Evolutionary conservation across 1,140 invertebrate species (phyloP).

Genomic region (Listronotus oregonensis): DNA sequence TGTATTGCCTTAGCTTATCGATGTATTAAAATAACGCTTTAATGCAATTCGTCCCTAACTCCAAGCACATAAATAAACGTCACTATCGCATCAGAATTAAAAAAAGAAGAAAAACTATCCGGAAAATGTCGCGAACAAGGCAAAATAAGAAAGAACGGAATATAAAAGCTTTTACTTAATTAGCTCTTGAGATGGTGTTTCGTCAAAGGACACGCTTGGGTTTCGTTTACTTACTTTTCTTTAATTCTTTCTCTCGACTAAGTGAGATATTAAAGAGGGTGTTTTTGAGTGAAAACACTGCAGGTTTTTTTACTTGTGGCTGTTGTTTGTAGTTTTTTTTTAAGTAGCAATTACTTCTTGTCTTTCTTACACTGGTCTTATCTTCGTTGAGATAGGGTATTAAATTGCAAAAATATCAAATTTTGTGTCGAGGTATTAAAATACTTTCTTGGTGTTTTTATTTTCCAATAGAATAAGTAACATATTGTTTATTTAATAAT

Average conservation of each 20-base stretch:
- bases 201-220: conserved; percentile 16
- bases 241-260: background rate
- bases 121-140: conserved; percentile 8
- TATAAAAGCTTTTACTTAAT: conserved; percentile 23
- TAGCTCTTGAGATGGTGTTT: conserved; percentile 14
- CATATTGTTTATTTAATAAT: too few relatives aligned
- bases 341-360: too few relatives aligned
- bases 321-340: background rate
- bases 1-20: too few relatives aligned
- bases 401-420: too few relatives aligned
- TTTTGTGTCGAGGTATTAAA: too few relatives aligned
- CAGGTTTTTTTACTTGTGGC: background rate
- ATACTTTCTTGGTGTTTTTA: too few relatives aligned
- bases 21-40: too few relatives aligned
- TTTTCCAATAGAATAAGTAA: too few relatives aligned
- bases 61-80: conserved; percentile 2
- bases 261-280: conserved; percentile 7
- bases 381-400: too few relatives aligned
- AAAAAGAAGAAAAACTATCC: background rate
- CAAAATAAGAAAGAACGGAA: conserved; percentile 8
- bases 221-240: conserved; percentile 19
- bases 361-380: too few relatives aligned
- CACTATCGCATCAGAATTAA: conserved; percentile 8
- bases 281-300: conserved; percentile 3
- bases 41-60: background rate